Evolutionary conservation across 2,888 invertebrate genomes (phyloP).

Genomic region (Pachymerium ferrugineum): DNA sequence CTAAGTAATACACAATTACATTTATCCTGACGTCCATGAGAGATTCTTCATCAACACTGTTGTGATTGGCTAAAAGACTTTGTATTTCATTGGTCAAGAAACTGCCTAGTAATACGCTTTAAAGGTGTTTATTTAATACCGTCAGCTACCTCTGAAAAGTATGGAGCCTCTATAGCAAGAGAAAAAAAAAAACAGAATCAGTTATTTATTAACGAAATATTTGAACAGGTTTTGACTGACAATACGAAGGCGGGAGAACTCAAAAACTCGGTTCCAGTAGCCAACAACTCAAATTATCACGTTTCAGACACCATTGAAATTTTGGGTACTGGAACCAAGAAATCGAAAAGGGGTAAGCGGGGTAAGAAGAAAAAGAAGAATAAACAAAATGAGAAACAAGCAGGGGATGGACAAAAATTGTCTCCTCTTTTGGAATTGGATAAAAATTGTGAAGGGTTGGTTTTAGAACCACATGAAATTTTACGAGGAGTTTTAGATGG

Average conservation of each 20-base stretch:
- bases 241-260: not conserved
- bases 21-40: too few relatives aligned
- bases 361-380: constrained; percentile 29
- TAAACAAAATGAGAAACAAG: not conserved
- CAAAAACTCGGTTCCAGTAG: not conserved
- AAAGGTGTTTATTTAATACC: too few relatives aligned
- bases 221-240: not conserved
- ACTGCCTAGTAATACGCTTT: too few relatives aligned
- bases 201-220: not conserved
- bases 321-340: constrained; percentile 15
- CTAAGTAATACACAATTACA: too few relatives aligned
- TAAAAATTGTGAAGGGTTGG: not conserved
- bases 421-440: not conserved
- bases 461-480: not conserved
- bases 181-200: not conserved
- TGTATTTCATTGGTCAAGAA: too few relatives aligned
- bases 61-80: too few relatives aligned
- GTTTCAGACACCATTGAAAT: not conserved
- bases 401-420: not conserved
- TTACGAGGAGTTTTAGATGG: not conserved
- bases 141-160: too few relatives aligned
- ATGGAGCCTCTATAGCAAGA: too few relatives aligned
- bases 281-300: not conserved
- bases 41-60: too few relatives aligned
- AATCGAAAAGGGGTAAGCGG: constrained; percentile 2